Conservation (phyloP, 2,797 vertebrate genomes). For the Lacerta bilineata region DNA sequence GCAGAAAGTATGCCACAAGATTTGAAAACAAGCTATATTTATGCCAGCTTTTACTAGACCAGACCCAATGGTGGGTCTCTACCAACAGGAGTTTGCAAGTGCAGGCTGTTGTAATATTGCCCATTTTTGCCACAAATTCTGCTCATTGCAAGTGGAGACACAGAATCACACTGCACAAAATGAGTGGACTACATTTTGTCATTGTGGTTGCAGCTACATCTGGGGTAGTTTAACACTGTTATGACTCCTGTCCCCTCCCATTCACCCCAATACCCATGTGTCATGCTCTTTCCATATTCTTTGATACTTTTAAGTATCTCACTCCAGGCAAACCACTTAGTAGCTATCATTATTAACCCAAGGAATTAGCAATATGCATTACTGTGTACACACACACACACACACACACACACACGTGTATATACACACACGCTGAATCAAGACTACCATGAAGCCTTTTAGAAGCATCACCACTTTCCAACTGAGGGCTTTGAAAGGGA, state of each 20-base stretch:
- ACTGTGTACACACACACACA: background rate
- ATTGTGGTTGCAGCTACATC: background rate
- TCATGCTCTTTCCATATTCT: background rate
- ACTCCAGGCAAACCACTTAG: background rate
- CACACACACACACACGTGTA: too few relatives aligned
- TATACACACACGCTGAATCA: background rate
- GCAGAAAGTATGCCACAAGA: background rate
- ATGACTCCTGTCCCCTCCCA: background rate
- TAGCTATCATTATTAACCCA: background rate
- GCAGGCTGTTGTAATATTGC: background rate
- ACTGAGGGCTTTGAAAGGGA: background rate
- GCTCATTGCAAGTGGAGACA: background rate
- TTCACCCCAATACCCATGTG: conserved; percentile 5
- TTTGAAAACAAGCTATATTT: background rate
- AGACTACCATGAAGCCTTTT: background rate
- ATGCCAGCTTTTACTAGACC: background rate
- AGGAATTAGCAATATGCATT: background rate
- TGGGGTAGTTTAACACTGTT: background rate
- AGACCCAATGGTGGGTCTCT: background rate
- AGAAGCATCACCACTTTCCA: background rate
- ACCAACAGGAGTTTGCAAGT: background rate
- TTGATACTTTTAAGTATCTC: background rate
- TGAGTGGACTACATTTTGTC: background rate
- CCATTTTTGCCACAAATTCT: background rate
- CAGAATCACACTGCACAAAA: background rate